A percentile compares a stretch with the other conserved stretches of the same genome.
Conservation (phyloP, 2,888 invertebrate species). For the Ophraella communa region DNA sequence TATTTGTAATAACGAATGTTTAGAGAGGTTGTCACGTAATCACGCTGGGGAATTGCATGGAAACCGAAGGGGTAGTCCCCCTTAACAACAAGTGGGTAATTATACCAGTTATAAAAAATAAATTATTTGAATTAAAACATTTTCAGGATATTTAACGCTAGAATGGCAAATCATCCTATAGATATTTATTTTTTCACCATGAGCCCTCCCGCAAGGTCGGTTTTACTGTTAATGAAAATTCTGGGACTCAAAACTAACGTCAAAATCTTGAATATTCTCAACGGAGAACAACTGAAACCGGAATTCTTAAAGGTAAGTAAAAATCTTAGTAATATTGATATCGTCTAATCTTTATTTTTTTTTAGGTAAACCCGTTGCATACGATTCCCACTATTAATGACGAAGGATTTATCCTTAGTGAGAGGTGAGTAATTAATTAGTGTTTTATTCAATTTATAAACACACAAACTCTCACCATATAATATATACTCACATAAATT, state of each 20-base stretch:
- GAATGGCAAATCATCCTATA: conserved; percentile 53
- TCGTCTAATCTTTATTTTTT: conserved; percentile 15
- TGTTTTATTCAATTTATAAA: neutral
- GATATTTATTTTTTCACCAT: conserved; percentile 71
- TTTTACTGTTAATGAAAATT: conserved; percentile 69
- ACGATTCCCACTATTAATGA: conserved; percentile 76
- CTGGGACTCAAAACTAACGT: conserved; percentile 71
- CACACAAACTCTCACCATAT: neutral
- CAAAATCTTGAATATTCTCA: conserved; percentile 67
- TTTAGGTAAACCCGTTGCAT: conserved; percentile 74
- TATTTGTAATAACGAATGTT: neutral
- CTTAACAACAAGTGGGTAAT: conserved; percentile 46
- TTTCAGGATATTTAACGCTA: conserved; percentile 45
- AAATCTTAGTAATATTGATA: neutral
- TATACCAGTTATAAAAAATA: neutral
- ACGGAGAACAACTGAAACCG: conserved; percentile 70
- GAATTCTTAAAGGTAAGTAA: conserved; percentile 72
- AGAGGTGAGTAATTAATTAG: conserved; percentile 64
- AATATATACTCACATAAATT: too few relatives aligned
- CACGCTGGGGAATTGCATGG: conserved; percentile 58
- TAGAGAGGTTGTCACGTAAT: neutral
- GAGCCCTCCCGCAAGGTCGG: conserved; percentile 69
- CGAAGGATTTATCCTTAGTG: conserved; percentile 72
- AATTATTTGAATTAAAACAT: neutral
- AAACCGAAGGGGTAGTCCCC: conserved; percentile 54